Evolutionary conservation across 2,888 invertebrate species (phyloP).

Genomic region (Mythimna lalbum): DNA sequence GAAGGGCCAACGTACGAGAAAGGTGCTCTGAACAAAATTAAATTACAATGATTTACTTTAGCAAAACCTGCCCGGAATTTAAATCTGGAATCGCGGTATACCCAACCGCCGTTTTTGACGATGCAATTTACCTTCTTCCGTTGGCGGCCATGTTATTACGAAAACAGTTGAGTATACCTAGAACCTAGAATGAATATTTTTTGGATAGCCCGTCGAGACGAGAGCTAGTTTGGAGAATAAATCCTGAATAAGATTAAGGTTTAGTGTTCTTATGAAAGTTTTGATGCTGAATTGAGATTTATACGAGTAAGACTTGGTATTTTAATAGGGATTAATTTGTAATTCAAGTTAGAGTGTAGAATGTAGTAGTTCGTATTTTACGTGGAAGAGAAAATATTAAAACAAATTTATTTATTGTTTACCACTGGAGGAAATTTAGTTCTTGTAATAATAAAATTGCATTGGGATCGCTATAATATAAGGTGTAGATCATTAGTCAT

Average conservation of each 20-base stretch:
- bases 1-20: conserved; percentile 50
- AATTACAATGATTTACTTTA: conserved; percentile 69
- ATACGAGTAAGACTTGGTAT: neutral
- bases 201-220: conserved; percentile 11
- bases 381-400: neutral
- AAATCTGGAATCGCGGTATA: conserved; percentile 61
- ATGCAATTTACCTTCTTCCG: conserved; percentile 69
- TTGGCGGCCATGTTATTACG: conserved; percentile 46
- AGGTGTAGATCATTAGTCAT: too few relatives aligned
- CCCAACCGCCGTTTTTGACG: conserved; percentile 68
- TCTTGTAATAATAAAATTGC: too few relatives aligned
- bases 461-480: too few relatives aligned
- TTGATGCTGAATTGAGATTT: conserved; percentile 9
- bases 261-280: conserved; percentile 13
- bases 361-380: neutral
- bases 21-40: conserved; percentile 61
- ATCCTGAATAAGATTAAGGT: conserved; percentile 7
- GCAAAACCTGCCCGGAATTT: conserved; percentile 57
- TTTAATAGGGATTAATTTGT: neutral
- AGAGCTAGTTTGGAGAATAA: conserved; percentile 33
- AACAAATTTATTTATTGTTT: too few relatives aligned
- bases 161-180: conserved; percentile 40
- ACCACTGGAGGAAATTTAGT: too few relatives aligned
- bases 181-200: conserved; percentile 45
- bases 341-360: neutral